Percentiles rank a stretch among this genome's conserved stretches.
phyloP scores from a whole-genome alignment of 2,797 vertebrate genomes.

The Chiroxiphia lanceolata region DNA sequence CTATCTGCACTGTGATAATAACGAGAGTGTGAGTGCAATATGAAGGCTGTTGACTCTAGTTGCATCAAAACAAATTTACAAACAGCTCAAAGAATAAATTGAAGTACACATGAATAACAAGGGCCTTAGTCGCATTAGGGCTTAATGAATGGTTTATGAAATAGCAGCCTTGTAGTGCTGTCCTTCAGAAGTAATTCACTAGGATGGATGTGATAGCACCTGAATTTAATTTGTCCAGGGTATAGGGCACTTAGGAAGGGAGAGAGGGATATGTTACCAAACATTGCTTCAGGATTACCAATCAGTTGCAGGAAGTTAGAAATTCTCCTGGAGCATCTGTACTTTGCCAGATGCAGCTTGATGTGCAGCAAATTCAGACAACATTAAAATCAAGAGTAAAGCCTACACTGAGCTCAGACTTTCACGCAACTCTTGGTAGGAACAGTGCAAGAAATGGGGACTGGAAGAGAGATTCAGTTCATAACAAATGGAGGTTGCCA shows the following conservation, averaged over 20 bases:
- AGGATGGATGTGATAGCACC: background rate
- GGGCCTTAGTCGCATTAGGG: background rate
- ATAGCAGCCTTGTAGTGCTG: background rate
- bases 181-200: background rate
- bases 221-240: background rate
- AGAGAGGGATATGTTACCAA: background rate
- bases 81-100: slow-evolving; percentile 17
- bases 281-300: background rate
- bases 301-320: background rate
- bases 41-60: background rate
- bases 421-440: background rate
- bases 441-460: background rate
- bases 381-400: background rate
- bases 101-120: background rate
- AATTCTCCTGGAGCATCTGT: background rate
- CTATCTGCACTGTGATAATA: background rate
- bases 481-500: background rate
- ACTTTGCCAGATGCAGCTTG: background rate
- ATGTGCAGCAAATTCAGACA: background rate
- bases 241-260: background rate
- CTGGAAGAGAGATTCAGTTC: background rate
- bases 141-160: slow-evolving; percentile 36
- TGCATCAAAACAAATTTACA: background rate
- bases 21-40: background rate
- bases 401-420: background rate